These are phyloP conservation scores for Apteryx owenii DNA, from an alignment of 2,113 vertebrate species.

Conservation along the genomic window DNA sequence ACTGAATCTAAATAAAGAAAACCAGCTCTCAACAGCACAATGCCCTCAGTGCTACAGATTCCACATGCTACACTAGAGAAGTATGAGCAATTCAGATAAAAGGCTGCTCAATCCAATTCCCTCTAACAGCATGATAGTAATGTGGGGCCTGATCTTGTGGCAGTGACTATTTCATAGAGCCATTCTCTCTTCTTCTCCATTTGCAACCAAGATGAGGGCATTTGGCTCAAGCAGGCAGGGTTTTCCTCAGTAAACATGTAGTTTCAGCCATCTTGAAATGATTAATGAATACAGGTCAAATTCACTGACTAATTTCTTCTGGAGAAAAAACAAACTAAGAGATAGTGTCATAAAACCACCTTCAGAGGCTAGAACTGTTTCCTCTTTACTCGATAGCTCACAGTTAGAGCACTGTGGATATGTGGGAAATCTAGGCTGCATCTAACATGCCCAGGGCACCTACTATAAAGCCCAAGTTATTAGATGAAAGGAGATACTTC, in stretches of 20 bases:
- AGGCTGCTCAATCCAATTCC: not conserved
- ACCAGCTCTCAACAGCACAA: not conserved
- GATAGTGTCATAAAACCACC: not conserved
- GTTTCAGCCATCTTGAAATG: slow-evolving; percentile 5
- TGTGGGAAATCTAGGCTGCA: not conserved
- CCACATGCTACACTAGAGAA: not conserved
- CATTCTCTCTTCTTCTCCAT: not conserved
- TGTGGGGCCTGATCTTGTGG: not conserved
- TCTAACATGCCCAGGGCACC: not conserved
- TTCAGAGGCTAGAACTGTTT: not conserved
- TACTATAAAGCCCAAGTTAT: not conserved
- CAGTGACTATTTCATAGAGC: not conserved
- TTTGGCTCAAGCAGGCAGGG: not conserved
- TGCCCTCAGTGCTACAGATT: not conserved
- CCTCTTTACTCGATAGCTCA: not conserved
- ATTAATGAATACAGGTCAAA: slow-evolving; percentile 18
- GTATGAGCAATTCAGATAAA: not conserved
- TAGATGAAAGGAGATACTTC: not conserved
- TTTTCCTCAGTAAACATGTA: not conserved
- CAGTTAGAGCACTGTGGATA: not conserved
- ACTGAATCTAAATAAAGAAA: not conserved
- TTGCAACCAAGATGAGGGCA: not conserved
- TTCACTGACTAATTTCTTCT: slow-evolving; percentile 5
- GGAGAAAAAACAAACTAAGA: not conserved
- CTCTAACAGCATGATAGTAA: not conserved